phyloP scores from a whole-genome alignment of 2,888 invertebrate genomes.

The Leptopilina myrica region DNA sequence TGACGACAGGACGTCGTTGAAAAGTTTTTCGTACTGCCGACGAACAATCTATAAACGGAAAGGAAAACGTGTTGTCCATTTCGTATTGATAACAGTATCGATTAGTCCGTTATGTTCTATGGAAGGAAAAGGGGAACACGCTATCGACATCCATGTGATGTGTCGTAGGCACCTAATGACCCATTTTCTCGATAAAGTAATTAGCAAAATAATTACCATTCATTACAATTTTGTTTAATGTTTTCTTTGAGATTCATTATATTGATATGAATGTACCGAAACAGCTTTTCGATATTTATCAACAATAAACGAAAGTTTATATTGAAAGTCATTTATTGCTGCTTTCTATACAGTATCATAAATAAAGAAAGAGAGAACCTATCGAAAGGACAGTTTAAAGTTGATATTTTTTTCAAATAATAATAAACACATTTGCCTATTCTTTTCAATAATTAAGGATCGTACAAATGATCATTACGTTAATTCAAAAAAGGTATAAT shows the following conservation, averaged over 20 bases:
- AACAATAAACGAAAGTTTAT: background rate
- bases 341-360: conserved; percentile 1
- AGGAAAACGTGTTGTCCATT: conserved; percentile 44
- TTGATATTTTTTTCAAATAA: background rate
- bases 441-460: background rate
- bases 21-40: conserved; percentile 26
- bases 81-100: conserved; percentile 41
- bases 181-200: conserved; percentile 38
- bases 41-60: conserved; percentile 41
- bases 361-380: background rate
- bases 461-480: background rate
- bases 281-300: background rate
- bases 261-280: background rate
- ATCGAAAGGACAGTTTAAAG: background rate
- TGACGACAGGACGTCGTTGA: conserved; percentile 38
- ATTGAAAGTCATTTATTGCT: conserved; percentile 4
- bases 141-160: conserved; percentile 35
- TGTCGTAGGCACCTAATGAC: conserved; percentile 28
- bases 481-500: background rate
- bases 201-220: conserved; percentile 26
- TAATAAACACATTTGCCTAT: background rate
- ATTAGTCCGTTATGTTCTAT: conserved; percentile 39
- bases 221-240: conserved; percentile 2
- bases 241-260: conserved; percentile 8
- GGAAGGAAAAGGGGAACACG: conserved; percentile 39